Evolutionary conservation across 64 coral and sea anemone species (phyloP), one percentile per base, ranked within the genome.

Genomic region (Montipora efflorescens): DNA sequence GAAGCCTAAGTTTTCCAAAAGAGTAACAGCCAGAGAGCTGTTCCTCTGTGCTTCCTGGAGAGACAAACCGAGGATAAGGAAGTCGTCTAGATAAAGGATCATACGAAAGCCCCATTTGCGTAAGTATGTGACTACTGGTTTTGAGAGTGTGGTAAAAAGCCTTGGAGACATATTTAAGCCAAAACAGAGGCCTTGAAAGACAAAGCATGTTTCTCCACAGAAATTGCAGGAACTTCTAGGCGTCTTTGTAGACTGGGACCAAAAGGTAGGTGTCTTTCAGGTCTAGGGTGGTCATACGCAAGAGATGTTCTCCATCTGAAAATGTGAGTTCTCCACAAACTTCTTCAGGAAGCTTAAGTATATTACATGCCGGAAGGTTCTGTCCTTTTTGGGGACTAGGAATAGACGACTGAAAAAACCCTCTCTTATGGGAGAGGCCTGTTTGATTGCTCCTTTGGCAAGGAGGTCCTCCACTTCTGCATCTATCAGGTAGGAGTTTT

Each of bases 221-320:
- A 28, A 87, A 91, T 20, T 48, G 48, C 7, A 90, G 75, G 75
- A 43, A 68, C 47, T 68, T 79, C 52, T 71, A 71, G 19, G 13
- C 50, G 12, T 47, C 7, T 13, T 83, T 23, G 19, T 66, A 59
- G 13, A 95, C 75, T 0, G 90, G 89, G 15, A 92, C 28, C 43
- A 81, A 64, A 4, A 95, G 51, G 43, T 95, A 95, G 6, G 94
- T 89, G 59, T 95, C 84, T 48, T 95, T 95, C 21, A 95, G 23
- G 25, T 88, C 90, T 19, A 95, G n/a, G 67, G 73, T 92, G 5
- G 75, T 81, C 53, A 95, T 83, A 21, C 14, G 19, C 48, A 46
- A n/a, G 48, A 50, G 7, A 90, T 19, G 28, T 85, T 46, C 44
- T 87, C 89, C 94, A 95, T 91, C 15, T 95, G 82, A 95, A 95